Percentiles rank a stretch among this genome's conserved stretches.
Evolutionary conservation across 2,113 vertebrate species (phyloP).

Genomic region (Phocoena phocoena): DNA sequence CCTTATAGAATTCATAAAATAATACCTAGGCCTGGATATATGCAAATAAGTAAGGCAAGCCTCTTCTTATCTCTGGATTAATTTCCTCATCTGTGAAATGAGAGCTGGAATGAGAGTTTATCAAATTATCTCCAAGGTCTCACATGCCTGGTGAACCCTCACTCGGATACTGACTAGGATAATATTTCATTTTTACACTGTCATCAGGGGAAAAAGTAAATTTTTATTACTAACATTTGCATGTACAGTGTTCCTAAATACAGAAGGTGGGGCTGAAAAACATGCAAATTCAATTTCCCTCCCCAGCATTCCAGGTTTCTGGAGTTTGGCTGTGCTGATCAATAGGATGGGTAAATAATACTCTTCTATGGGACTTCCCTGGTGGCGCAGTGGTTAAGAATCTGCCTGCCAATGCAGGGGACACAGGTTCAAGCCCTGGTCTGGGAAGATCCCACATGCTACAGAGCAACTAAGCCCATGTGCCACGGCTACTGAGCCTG

Average conservation of each 20-base stretch:
- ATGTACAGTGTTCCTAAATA: accelerated
- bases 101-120: not conserved
- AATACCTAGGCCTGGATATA: not conserved
- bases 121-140: accelerated
- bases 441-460: too few relatives aligned
- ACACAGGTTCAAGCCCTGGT: too few relatives aligned
- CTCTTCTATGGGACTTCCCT: too few relatives aligned
- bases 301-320: not conserved
- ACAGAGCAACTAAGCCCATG: too few relatives aligned
- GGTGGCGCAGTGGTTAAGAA: too few relatives aligned
- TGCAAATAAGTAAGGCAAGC: not conserved
- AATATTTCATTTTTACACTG: not conserved
- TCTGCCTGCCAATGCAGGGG: too few relatives aligned
- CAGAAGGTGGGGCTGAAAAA: accelerated
- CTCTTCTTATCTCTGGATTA: too few relatives aligned
- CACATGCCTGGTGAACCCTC: not conserved
- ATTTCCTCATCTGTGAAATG: accelerated
- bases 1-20: not conserved
- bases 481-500: too few relatives aligned
- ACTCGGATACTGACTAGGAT: not conserved
- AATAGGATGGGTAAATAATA: not conserved
- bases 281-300: accelerated
- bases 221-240: not conserved
- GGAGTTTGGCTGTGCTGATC: too few relatives aligned
- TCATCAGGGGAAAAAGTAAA: not conserved